Evolutionary conservation across 2,113 vertebrate species (phyloP), one percentile per base, ranked within the genome.

Genomic region (Tretioscincus oriximinensis): DNA sequence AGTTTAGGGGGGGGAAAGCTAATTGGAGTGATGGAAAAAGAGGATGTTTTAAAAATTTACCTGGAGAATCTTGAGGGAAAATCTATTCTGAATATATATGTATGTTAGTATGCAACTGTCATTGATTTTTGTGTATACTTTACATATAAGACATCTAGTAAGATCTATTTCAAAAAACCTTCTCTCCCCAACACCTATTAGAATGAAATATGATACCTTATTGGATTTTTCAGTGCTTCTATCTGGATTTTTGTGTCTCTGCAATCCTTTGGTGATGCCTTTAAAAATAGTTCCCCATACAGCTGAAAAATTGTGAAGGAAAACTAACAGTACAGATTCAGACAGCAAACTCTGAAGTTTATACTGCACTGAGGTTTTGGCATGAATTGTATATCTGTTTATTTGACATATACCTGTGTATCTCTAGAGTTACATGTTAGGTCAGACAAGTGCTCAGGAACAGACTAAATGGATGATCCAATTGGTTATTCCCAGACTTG

Each of bases 401-500:
- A 26, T 29, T 61, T 20, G 28, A 47, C 14, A 54, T 85, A 81
- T 85, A 80, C 75, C 86, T 87, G 63, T 78, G 85, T 78, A 80
- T 91, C 85, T 77, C 81, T 88, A 87, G 88, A 86, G 87, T 73
- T 18, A 64, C 88, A 81, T 86, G 61, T 76, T 88, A 74, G 85
- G 91, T 78, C 86, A 81, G 90, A 93, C 92, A 89, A 93, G 86
- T 88, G 88, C 90, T 93, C 81, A 63, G 60, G 81, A 81, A 67
- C 90, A 85, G 86, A 92, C 77, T 87, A 87, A 86, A 80, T 88
- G 91, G 92, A 87, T 92, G 89, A 88, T 95, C 91, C 83, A 93
- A 91, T 90, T 87, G 89, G 87, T 91, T 92, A 80, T 78, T 93
- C 94, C 93, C 87, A 85, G 87, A 92, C 90, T 93, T 92, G 87